Conservation (phyloP, 1,140 invertebrate genomes). For the Phymastichus coffea region DNA sequence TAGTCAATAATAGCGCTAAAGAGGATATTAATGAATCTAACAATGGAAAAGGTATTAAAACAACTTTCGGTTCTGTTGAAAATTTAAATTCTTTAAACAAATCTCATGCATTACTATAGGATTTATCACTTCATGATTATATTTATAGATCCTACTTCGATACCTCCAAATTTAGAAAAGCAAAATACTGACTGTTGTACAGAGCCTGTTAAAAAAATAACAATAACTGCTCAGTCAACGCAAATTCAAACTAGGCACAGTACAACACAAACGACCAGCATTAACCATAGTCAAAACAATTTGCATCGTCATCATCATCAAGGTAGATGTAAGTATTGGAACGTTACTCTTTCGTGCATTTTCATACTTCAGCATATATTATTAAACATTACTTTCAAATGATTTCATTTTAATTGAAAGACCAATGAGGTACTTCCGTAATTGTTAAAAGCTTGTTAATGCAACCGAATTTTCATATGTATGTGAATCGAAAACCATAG, state of each 20-base stretch:
- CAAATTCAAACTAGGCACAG: constrained; percentile 51
- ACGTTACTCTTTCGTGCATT: neutral
- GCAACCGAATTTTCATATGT: too few species aligned
- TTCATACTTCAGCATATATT: neutral
- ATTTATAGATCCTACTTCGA: too few species aligned
- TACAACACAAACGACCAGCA: constrained; percentile 49
- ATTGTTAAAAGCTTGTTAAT: too few species aligned
- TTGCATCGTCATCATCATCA: constrained; percentile 33
- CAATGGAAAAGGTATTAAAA: too few species aligned
- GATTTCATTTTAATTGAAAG: neutral
- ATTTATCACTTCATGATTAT: too few species aligned
- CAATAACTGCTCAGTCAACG: constrained; percentile 23
- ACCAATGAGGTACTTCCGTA: neutral
- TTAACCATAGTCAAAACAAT: constrained; percentile 39
- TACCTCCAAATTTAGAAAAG: too few species aligned
- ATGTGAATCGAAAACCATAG: neutral
- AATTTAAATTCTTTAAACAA: too few species aligned
- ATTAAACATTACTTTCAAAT: neutral
- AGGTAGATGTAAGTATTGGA: constrained; percentile 35
- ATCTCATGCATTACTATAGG: too few species aligned
- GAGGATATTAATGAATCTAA: too few species aligned
- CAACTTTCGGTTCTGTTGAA: too few species aligned
- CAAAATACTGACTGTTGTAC: neutral
- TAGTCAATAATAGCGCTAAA: too few species aligned
- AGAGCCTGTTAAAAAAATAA: constrained; percentile 17